phyloP scores from a whole-genome alignment of 2,888 invertebrate genomes.

The Xestia sexstrigata region DNA sequence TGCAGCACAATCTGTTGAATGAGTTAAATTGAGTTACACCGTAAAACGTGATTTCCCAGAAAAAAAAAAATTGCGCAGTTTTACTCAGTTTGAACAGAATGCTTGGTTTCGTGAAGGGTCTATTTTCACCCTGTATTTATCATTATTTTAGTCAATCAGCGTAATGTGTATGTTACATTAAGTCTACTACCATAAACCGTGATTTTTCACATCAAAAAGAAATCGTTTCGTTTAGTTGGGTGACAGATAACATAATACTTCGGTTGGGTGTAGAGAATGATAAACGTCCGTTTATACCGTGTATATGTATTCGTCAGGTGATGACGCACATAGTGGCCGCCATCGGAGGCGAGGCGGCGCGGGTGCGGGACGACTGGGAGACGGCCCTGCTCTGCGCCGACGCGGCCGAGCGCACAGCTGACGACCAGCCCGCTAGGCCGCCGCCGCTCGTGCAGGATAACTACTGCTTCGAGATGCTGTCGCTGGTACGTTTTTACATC shows the following conservation, averaged over 20 bases:
- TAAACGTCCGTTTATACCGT: too few relatives aligned
- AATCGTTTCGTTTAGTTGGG: too few relatives aligned
- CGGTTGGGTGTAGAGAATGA: background rate
- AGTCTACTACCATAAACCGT: background rate
- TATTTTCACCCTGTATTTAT: too few relatives aligned
- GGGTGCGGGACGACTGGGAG: slow-evolving; percentile 98
- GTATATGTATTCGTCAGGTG: slow-evolving; percentile 88
- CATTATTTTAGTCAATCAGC: too few relatives aligned
- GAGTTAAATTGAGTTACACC: too few relatives aligned
- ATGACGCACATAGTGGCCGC: slow-evolving; percentile 97
- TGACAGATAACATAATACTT: too few relatives aligned
- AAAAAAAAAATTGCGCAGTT: too few relatives aligned
- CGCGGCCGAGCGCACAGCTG: slow-evolving; percentile 70
- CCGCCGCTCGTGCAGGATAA: slow-evolving; percentile 91
- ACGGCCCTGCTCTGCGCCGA: slow-evolving; percentile 82
- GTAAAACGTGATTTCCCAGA: too few relatives aligned
- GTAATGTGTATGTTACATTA: background rate
- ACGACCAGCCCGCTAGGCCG: slow-evolving; percentile 74
- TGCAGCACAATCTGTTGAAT: too few relatives aligned
- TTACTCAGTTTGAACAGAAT: too few relatives aligned
- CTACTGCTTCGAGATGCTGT: slow-evolving; percentile 99
- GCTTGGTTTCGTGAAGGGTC: too few relatives aligned
- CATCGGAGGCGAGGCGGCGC: slow-evolving; percentile 96
- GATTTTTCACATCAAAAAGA: too few relatives aligned
- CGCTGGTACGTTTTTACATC: slow-evolving; percentile 92